Evolutionary conservation across 2,888 invertebrate species (phyloP).

Genomic region (Andrena trimmerana): DNA sequence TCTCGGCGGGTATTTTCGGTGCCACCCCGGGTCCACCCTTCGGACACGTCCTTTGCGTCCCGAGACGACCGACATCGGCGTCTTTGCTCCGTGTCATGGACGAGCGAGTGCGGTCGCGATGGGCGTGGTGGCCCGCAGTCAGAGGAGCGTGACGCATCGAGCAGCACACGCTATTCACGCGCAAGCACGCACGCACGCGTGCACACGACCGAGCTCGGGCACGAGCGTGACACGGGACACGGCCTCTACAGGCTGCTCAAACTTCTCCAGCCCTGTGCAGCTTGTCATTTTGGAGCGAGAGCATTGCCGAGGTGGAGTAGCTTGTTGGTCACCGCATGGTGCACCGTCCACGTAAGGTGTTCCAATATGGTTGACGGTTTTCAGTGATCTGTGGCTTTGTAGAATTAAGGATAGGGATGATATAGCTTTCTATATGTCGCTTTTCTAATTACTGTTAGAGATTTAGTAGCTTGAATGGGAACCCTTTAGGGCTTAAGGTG

Average conservation of each 20-base stretch:
- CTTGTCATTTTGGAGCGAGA: background rate
- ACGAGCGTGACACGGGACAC: constrained; percentile 68
- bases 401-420: background rate
- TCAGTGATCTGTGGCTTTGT: background rate
- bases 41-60: constrained; percentile 29
- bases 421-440: too few relatives aligned
- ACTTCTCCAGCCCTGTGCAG: background rate
- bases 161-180: constrained; percentile 65
- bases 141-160: constrained; percentile 76
- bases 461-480: too few relatives aligned
- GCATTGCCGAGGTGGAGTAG: background rate
- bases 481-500: too few relatives aligned
- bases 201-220: constrained; percentile 39
- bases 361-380: background rate
- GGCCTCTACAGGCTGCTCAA: constrained; percentile 15
- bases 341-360: background rate
- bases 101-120: constrained; percentile 81
- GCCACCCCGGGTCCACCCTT: constrained; percentile 29
- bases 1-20: constrained; percentile 62
- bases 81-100: constrained; percentile 80
- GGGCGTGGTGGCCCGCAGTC: constrained; percentile 81
- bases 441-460: too few relatives aligned
- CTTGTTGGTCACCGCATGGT: background rate
- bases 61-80: constrained; percentile 49
- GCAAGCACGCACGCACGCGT: constrained; percentile 37